These are phyloP conservation scores for Chydorus sphaericus DNA, from an alignment of 2,888 invertebrate genomes.

Conservation along the genomic window DNA sequence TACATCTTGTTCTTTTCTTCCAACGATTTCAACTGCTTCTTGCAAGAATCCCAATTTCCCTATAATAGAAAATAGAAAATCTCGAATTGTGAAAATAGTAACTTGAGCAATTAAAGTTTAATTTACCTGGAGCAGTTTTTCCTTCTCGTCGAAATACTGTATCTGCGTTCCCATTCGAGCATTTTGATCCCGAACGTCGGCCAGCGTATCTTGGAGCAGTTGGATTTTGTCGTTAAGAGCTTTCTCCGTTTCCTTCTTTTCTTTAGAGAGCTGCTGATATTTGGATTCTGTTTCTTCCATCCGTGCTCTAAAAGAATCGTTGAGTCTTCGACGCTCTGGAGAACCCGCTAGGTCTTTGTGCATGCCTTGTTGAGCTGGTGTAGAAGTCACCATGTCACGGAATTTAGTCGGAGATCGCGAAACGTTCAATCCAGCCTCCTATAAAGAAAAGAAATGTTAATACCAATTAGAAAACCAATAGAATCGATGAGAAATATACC, in stretches of 20 bases:
- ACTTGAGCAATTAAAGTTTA: not conserved
- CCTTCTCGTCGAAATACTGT: slow-evolving; percentile 70
- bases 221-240: slow-evolving; percentile 67
- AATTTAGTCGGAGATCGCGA: not conserved
- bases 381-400: not conserved
- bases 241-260: slow-evolving; percentile 73
- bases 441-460: not conserved
- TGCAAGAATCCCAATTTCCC: slow-evolving; percentile 44
- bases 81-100: not conserved
- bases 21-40: slow-evolving; percentile 67
- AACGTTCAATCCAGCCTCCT: not conserved
- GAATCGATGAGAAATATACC: too few relatives aligned
- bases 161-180: slow-evolving; percentile 64
- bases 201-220: slow-evolving; percentile 54
- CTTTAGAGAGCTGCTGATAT: slow-evolving; percentile 56
- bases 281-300: slow-evolving; percentile 45
- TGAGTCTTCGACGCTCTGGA: slow-evolving; percentile 17
- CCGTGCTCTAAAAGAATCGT: slow-evolving; percentile 36
- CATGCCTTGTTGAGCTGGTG: not conserved
- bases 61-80: not conserved
- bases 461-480: not conserved
- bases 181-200: slow-evolving; percentile 56
- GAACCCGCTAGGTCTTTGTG: too few relatives aligned
- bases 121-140: slow-evolving; percentile 35
- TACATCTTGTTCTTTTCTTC: slow-evolving; percentile 77